phyloP scores from a whole-genome alignment of 2,797 vertebrate species.

The Ptychobarbus kaznakovi region DNA sequence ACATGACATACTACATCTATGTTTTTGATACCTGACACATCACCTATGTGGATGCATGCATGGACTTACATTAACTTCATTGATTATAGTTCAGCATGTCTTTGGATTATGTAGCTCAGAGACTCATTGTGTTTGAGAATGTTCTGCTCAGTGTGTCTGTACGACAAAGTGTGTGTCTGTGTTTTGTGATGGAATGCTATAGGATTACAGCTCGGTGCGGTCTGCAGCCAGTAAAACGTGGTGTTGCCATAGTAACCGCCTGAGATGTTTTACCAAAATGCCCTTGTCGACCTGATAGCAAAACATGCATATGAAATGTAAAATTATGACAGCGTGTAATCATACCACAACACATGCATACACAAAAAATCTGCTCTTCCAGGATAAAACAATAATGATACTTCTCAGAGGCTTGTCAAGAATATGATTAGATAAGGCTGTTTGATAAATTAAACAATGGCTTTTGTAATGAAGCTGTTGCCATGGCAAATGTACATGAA shows the following conservation, averaged over 20 bases:
- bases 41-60: not conserved
- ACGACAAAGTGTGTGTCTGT: conserved; percentile 42
- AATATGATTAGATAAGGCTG: conserved; percentile 32
- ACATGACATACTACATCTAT: not conserved
- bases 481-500: conserved; percentile 52
- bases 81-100: not conserved
- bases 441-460: conserved; percentile 47
- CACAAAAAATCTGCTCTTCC: not conserved
- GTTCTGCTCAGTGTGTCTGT: conserved; percentile 35
- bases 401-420: not conserved
- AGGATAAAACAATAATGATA: not conserved
- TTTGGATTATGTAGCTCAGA: conserved; percentile 22
- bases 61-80: not conserved
- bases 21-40: not conserved
- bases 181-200: conserved; percentile 63
- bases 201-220: conserved; percentile 57
- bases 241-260: conserved; percentile 81
- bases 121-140: conserved; percentile 28
- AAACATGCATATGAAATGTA: conserved; percentile 62
- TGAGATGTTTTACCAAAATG: conserved; percentile 68
- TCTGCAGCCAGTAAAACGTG: conserved; percentile 70
- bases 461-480: conserved; percentile 54
- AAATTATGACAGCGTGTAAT: conserved; percentile 48
- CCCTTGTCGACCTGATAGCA: conserved; percentile 60
- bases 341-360: conserved; percentile 17